A percentile compares a stretch with the other conserved stretches of the same genome.
Conservation (phyloP, 2,113 vertebrate genomes). For the Scortum barcoo region DNA sequence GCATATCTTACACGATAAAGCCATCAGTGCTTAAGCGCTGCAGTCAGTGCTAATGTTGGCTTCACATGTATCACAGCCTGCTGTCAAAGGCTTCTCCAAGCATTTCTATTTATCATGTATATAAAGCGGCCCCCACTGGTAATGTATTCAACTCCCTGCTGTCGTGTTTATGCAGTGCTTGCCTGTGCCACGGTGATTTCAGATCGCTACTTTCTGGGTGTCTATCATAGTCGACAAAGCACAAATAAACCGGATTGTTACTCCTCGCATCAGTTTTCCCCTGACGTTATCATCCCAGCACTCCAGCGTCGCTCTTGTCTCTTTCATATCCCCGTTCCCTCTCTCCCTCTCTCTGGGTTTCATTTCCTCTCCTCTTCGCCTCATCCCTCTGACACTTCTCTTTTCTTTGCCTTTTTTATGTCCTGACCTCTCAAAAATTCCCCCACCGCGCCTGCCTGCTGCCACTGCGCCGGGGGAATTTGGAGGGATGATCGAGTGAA, state of each 20-base stretch:
- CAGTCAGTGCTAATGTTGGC: constrained; percentile 4
- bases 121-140: constrained; percentile 29
- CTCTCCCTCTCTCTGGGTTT: constrained; percentile 26
- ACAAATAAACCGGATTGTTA: constrained; percentile 74
- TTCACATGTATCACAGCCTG: constrained; percentile 13
- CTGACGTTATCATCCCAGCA: constrained; percentile 55
- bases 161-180: constrained; percentile 48
- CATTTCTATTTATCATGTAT: constrained; percentile 33
- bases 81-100: constrained; percentile 39
- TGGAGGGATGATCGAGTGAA: constrained; percentile 71
- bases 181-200: constrained; percentile 55
- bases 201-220: constrained; percentile 31
- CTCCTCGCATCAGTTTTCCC: constrained; percentile 65
- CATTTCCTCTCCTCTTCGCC: constrained; percentile 49
- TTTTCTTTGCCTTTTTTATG: constrained; percentile 51
- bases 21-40: constrained; percentile 18
- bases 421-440: constrained; percentile 75
- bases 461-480: constrained; percentile 61
- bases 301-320: constrained; percentile 27
- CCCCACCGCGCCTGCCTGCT: constrained; percentile 57
- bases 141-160: constrained; percentile 51
- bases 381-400: constrained; percentile 46
- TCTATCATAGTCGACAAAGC: constrained; percentile 62
- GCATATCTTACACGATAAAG: constrained; percentile 26
- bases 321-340: constrained; percentile 43